These are phyloP conservation scores for Cinara cedri DNA, from an alignment of 2,888 invertebrate genomes.

Conservation along the genomic window DNA sequence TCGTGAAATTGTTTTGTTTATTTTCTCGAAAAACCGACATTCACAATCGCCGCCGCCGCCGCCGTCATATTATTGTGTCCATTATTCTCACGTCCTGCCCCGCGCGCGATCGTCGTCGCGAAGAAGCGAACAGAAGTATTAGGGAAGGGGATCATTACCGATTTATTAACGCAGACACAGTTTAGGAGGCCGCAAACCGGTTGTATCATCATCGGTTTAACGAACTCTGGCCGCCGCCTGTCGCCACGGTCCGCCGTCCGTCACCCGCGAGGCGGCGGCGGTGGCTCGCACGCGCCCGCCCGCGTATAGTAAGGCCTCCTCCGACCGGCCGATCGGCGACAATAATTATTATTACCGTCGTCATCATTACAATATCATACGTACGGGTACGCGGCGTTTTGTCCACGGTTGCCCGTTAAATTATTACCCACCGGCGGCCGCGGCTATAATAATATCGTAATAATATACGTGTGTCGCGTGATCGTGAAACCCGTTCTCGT, in stretches of 20 bases:
- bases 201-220: slow-evolving; percentile 57
- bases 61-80: no score
- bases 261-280: background rate
- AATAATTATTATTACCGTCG: no score
- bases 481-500: background rate
- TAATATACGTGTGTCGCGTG: no score
- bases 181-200: slow-evolving; percentile 56
- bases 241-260: background rate
- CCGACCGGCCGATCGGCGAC: no score
- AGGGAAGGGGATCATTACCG: slow-evolving; percentile 47
- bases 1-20: background rate
- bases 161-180: slow-evolving; percentile 50
- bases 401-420: background rate
- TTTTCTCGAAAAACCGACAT: no score
- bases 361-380: no score
- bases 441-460: background rate
- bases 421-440: background rate
- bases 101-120: background rate
- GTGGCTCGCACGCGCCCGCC: no score
- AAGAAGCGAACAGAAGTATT: background rate
- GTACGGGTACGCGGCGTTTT: no score
- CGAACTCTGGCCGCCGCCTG: slow-evolving; percentile 31
- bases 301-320: no score
- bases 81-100: background rate
- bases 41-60: no score